Percentiles rank a stretch among this genome's conserved stretches.
Evolutionary conservation across 1,140 invertebrate species (phyloP).

Genomic region (Dendroctonus valens): DNA sequence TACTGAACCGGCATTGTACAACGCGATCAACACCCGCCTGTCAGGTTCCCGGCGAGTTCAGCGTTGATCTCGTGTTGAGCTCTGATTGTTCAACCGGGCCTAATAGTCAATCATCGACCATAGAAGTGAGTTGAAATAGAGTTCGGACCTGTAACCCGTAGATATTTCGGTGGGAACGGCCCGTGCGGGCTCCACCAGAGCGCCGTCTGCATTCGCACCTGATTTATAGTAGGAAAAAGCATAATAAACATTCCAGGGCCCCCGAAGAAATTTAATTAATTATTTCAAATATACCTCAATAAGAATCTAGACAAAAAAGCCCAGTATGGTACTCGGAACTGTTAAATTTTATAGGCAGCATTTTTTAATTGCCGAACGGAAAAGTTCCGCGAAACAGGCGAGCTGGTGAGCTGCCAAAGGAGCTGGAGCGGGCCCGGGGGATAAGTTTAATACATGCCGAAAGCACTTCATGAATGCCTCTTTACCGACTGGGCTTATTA

Average conservation of each 20-base stretch:
- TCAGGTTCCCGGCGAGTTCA: too few species aligned
- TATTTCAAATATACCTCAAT: conserved; percentile 46
- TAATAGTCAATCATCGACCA: too few species aligned
- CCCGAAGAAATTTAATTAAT: conserved; percentile 48
- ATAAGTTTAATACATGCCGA: conserved; percentile 33
- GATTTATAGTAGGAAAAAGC: conserved; percentile 45
- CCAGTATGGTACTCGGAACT: conserved; percentile 44
- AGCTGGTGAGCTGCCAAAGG: conserved; percentile 12
- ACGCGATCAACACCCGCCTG: too few species aligned
- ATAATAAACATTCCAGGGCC: conserved; percentile 43
- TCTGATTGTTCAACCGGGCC: too few species aligned
- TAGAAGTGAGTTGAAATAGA: background rate
- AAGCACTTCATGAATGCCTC: conserved; percentile 29
- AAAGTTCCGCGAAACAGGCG: conserved; percentile 38
- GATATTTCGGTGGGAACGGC: conserved; percentile 40
- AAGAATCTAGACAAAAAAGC: conserved; percentile 44
- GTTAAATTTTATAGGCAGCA: conserved; percentile 45
- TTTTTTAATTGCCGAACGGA: conserved; percentile 41
- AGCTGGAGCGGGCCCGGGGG: conserved; percentile 18
- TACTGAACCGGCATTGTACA: too few species aligned
- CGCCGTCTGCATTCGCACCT: conserved; percentile 43
- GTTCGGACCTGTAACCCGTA: conserved; percentile 31
- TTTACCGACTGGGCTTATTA: conserved; percentile 30
- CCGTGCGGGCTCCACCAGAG: conserved; percentile 41
- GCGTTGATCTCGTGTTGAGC: too few species aligned